Conservation (phyloP, 2,888 invertebrate genomes). For the Clanis bilineata region DNA sequence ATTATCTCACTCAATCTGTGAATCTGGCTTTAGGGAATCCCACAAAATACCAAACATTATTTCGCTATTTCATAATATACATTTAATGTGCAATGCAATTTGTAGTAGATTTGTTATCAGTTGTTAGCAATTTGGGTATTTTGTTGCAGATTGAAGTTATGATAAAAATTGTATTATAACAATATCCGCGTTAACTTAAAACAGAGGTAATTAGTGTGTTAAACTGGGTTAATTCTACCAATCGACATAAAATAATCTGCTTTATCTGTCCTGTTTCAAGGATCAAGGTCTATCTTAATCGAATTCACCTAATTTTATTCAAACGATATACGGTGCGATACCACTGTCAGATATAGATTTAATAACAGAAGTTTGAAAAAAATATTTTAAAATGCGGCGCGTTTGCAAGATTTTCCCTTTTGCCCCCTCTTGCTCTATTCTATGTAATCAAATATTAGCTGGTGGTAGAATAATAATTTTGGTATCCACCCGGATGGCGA, state of each 20-base stretch:
- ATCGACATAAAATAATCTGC: background rate
- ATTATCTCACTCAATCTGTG: too few relatives aligned
- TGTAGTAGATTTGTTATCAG: background rate
- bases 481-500: too few relatives aligned
- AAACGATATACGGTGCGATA: too few relatives aligned
- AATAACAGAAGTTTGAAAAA: too few relatives aligned
- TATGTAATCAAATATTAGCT: too few relatives aligned
- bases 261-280: background rate
- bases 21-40: background rate
- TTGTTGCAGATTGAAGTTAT: conserved; percentile 48
- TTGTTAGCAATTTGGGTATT: conserved; percentile 38
- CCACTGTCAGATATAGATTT: too few relatives aligned
- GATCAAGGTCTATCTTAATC: background rate
- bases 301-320: background rate
- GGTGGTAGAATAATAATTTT: too few relatives aligned
- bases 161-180: conserved; percentile 41
- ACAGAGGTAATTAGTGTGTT: conserved; percentile 26
- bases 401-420: too few relatives aligned
- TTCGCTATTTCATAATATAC: background rate
- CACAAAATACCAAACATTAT: background rate
- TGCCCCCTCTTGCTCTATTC: too few relatives aligned
- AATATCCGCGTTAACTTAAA: background rate
- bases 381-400: too few relatives aligned
- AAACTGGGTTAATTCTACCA: conserved; percentile 28
- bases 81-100: background rate